Evolutionary conservation across 2,113 vertebrate genomes (phyloP), one percentile per base, ranked within the genome.

Genomic region (Oryzias curvinotus): DNA sequence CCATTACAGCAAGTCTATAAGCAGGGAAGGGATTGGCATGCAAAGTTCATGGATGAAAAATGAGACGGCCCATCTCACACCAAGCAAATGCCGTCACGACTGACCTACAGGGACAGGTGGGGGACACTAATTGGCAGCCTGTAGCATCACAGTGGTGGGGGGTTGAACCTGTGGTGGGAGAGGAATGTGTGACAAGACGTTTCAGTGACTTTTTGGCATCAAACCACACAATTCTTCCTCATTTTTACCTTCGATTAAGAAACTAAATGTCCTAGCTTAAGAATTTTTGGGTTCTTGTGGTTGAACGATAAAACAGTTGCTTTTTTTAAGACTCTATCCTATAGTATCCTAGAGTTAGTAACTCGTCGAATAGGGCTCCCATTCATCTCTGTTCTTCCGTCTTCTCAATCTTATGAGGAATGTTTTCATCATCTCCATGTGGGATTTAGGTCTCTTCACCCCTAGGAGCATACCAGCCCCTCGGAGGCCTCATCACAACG

Each of bases 31-130:
- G 6, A 14, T 45, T 44, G 3, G 51, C 68, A 75, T 54, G 69
- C 75, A 83, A 80, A 82, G 86, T 82, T 91, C 85, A 83, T 51
- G 82, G 81, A 66, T 55, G 77, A 88, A 89, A 48, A 89, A 78
- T 83, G 86, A 87, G 82, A 87, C 47, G 77, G 61, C 67, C 83
- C 83, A 71, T 86, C 85, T 90, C 85, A 75, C 89, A 85, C 80
- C 77, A 87, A 85, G 74, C 87, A 88, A 87, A 84, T 84, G 85
- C 76, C 82, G 78, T 55, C 79, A 52, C 73, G 67, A 71, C 83
- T 89, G 85, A 90, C 85, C 86, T 52, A 45, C 72, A 0, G 73
- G 69, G 77, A 88, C 90, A 90, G 90, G 88, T 92, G 90, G 82
- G 58, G 62, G 74, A 83, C 72, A 72, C 84, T 91, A 90, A 91